phyloP scores from a whole-genome alignment of 1,140 invertebrate species.

The Batillaria attramentaria region DNA sequence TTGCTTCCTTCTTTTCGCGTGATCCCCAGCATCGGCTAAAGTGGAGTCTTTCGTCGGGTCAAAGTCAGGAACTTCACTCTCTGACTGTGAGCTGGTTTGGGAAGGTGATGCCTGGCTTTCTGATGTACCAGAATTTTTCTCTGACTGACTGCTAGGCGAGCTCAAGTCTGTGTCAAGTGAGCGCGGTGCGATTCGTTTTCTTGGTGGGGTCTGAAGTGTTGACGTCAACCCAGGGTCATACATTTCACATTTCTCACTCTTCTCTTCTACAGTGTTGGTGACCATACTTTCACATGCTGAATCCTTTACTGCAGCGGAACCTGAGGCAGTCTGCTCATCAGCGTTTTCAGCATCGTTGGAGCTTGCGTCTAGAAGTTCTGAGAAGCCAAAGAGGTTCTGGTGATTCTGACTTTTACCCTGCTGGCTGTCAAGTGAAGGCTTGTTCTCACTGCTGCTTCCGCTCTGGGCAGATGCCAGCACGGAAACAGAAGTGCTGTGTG shows the following conservation, averaged over 20 bases:
- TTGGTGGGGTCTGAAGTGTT: neutral
- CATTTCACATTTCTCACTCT: neutral
- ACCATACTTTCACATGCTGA: no score
- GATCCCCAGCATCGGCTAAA: conserved; percentile 28
- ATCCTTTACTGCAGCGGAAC: no score
- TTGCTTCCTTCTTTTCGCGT: conserved; percentile 51
- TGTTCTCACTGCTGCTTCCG: no score
- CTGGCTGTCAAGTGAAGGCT: no score
- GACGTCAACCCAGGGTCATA: neutral
- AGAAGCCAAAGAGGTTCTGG: conserved; percentile 9
- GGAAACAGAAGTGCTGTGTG: no score
- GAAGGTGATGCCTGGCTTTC: neutral
- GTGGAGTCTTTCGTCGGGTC: conserved; percentile 10
- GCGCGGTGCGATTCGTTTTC: no score
- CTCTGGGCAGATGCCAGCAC: no score
- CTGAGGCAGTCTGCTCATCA: no score
- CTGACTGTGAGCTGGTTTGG: neutral
- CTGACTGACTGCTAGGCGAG: no score
- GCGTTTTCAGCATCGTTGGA: neutral
- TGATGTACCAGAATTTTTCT: no score
- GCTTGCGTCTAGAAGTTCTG: neutral
- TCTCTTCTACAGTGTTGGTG: no score
- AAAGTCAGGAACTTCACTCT: neutral
- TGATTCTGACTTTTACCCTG: neutral
- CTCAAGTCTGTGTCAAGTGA: no score